Base-by-base conservation (phyloP, 2,888 invertebrate genomes). In the Apamea sordens region DNA sequence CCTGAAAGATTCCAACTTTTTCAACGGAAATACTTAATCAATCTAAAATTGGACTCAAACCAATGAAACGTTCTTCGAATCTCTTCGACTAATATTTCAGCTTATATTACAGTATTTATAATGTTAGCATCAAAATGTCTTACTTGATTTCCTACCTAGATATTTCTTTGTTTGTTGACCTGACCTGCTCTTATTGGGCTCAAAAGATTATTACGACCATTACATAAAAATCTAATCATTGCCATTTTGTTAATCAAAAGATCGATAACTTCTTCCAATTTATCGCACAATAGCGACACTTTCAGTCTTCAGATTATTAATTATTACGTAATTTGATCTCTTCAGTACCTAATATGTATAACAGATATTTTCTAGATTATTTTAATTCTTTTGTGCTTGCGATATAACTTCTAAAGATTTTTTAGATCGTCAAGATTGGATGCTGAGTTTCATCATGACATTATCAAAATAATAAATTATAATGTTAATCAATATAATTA, bases 151-250 rank as follows among this genome's bases (percentile, higher is more conserved):
- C 50, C 21, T 77, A n/a, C 61, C 10, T 36, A 71, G 7, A 74
- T 73, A 64, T 73, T 36, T 71, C n/a, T 73, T 64, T 72, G 8
- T 63, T 13, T 7, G 32, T n/a, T 81, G 64, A 75, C 68, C 72
- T 67, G 79, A 47, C 65, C 61, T 61, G 28, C 5, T 69, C 53
- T 56, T 78, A 13, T 72, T 68, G 32, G 36, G 24, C 32, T 72
- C 11, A 28, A 36, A 74, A 71, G 18, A 72, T 41, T 61, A 56
- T 41, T 24, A 64, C 21, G 11, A 50, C 50, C 24, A 28, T 79
- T 75, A 69, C 65, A 65, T 85, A 85, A 85, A 24, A 61, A 5
- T 61, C 15, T 63, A 44, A 32, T 36, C 36, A 63, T 56, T 18
- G 18, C 28, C 13, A 64, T 73, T 69, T 7, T n/a, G 15, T 41